Evolutionary conservation across 2,888 invertebrate genomes (phyloP).

Genomic region (Apamea sordens): DNA sequence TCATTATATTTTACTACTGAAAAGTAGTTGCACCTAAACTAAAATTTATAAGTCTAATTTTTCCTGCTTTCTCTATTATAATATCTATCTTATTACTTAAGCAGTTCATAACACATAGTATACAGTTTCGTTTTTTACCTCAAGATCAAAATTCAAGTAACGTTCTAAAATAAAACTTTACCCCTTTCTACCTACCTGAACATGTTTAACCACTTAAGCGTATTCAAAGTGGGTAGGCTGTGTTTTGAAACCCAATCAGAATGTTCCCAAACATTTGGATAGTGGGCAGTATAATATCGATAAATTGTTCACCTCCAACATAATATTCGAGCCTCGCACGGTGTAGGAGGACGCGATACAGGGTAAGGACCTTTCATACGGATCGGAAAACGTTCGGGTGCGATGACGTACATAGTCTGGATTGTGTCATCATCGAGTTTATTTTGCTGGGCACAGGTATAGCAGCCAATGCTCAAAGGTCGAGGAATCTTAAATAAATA

Average conservation of each 20-base stretch:
- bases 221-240: conserved; percentile 56
- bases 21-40: not conserved
- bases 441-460: not conserved
- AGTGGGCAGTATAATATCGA: conserved; percentile 74
- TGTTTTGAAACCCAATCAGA: conserved; percentile 74
- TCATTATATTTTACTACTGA: not conserved
- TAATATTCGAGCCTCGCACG: conserved; percentile 72
- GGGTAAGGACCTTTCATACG: conserved; percentile 58
- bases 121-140: not conserved
- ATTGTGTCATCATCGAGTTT: not conserved
- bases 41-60: not conserved
- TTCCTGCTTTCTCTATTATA: no score
- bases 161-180: conserved; percentile 7
- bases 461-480: not conserved
- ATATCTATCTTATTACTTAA: not conserved
- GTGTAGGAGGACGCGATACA: conserved; percentile 66
- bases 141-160: not conserved
- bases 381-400: not conserved
- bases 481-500: not conserved
- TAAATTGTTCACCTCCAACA: conserved; percentile 79
- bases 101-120: not conserved
- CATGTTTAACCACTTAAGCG: conserved; percentile 71
- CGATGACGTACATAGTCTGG: not conserved
- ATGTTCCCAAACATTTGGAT: conserved; percentile 70
- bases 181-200: conserved; percentile 32